Evolutionary conservation across 2,888 invertebrate genomes (phyloP).

Genomic region (Blera fallax): DNA sequence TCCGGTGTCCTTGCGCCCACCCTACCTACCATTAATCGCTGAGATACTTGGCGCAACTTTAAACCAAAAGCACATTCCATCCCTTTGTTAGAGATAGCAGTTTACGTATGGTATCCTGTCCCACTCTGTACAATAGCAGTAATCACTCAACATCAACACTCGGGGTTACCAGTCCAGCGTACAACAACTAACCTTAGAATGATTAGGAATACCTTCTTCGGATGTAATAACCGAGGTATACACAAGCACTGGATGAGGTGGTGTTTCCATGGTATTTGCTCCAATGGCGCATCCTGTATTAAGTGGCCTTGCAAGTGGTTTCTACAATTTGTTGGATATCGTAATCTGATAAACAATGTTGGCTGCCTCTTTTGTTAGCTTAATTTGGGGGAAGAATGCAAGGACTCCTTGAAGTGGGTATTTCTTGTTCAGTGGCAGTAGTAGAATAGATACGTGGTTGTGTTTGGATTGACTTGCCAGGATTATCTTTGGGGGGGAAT

Average conservation of each 20-base stretch:
- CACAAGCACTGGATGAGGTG: background rate
- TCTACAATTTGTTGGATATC: slow-evolving; percentile 21
- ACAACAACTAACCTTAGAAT: background rate
- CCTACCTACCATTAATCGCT: background rate
- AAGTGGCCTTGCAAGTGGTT: slow-evolving; percentile 31
- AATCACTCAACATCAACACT: background rate
- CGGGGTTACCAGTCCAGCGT: background rate
- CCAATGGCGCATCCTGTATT: background rate
- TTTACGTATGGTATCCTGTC: background rate
- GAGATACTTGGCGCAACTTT: background rate
- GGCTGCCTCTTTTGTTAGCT: slow-evolving; percentile 14
- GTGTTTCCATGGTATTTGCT: background rate
- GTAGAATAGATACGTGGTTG: background rate
- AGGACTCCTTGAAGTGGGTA: background rate
- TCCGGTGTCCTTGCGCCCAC: no score
- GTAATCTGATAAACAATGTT: slow-evolving; percentile 17
- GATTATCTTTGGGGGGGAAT: background rate
- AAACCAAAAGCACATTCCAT: background rate
- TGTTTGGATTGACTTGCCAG: background rate
- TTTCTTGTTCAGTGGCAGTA: background rate
- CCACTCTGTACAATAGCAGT: background rate
- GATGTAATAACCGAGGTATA: background rate
- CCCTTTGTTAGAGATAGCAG: background rate
- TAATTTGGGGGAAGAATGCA: background rate
- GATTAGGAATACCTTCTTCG: slow-evolving; percentile 1